phyloP scores from a whole-genome alignment of 2,888 invertebrate genomes.

The Sarcophaga subvicina region DNA sequence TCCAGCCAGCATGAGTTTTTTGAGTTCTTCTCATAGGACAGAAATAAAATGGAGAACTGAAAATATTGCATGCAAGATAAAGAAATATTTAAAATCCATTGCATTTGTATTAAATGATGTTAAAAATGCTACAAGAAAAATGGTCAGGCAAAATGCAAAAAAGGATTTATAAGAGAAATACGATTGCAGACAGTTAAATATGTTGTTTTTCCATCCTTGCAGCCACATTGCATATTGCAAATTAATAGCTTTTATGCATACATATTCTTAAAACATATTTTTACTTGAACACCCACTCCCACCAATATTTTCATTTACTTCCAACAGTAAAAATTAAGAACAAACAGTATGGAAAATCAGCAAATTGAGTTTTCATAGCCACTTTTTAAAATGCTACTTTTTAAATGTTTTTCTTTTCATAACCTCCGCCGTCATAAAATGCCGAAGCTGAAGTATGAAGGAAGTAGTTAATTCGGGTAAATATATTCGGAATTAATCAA shows the following conservation, averaged over 20 bases:
- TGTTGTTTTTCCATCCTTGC: too few species aligned
- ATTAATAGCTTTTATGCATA: constrained; percentile 19
- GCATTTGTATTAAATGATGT: constrained; percentile 25
- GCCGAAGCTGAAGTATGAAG: too few species aligned
- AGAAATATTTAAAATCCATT: constrained; percentile 47
- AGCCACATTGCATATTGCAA: background rate
- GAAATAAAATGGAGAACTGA: background rate
- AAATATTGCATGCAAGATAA: constrained; percentile 6
- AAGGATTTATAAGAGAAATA: background rate
- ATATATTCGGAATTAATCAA: too few species aligned
- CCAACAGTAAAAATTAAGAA: constrained; percentile 59
- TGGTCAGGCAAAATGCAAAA: background rate
- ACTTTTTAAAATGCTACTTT: background rate
- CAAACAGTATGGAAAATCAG: constrained; percentile 64
- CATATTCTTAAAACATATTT: background rate
- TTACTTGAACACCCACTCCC: background rate
- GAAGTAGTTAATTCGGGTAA: too few species aligned
- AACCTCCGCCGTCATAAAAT: too few species aligned
- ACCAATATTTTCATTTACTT: constrained; percentile 26
- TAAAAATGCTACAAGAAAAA: constrained; percentile 37
- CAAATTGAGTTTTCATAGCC: constrained; percentile 63
- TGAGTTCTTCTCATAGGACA: constrained; percentile 14
- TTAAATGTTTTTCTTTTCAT: too few species aligned
- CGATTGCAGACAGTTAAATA: constrained; percentile 10
- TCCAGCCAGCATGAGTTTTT: background rate